A percentile compares a stretch with the other conserved stretches of the same genome.
phyloP scores from a whole-genome alignment of 1,140 invertebrate genomes.

The Prorops nasuta region DNA sequence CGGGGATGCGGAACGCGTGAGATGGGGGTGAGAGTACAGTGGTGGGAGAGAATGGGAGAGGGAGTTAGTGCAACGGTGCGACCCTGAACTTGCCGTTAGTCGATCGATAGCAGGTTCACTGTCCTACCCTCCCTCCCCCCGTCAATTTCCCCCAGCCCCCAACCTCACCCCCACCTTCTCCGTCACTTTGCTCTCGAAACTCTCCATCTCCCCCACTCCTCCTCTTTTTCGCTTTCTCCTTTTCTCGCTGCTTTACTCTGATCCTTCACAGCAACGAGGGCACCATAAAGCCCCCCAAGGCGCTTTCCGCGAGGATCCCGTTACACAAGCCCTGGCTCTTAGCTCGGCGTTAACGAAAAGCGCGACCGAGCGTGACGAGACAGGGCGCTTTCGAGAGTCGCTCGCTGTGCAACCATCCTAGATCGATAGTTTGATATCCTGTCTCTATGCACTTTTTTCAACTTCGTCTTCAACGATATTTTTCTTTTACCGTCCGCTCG shows the following conservation, averaged over 20 bases:
- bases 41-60: conserved; percentile 19
- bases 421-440: conserved; percentile 35
- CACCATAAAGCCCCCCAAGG: conserved; percentile 42
- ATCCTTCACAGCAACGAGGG: conserved; percentile 25
- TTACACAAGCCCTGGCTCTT: conserved; percentile 38
- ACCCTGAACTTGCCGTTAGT: conserved; percentile 48
- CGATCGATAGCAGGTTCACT: conserved; percentile 51
- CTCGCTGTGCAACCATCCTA: conserved; percentile 19
- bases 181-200: too few relatives aligned
- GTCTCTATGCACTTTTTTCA: conserved; percentile 25
- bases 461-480: conserved; percentile 24
- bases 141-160: conserved; percentile 18
- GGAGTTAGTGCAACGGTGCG: conserved; percentile 40
- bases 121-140: conserved; percentile 27
- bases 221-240: conserved; percentile 3
- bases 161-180: conserved; percentile 22
- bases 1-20: conserved; percentile 2
- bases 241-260: conserved; percentile 17
- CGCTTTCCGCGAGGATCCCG: conserved; percentile 40
- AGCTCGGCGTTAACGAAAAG: conserved; percentile 39
- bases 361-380: conserved; percentile 36
- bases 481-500: conserved; percentile 21
- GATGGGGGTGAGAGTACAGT: conserved; percentile 1
- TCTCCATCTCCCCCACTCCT: not conserved
- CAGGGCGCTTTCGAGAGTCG: conserved; percentile 32